Conservation (phyloP, 2,113 vertebrate species). For the Ellobius talpinus region DNA sequence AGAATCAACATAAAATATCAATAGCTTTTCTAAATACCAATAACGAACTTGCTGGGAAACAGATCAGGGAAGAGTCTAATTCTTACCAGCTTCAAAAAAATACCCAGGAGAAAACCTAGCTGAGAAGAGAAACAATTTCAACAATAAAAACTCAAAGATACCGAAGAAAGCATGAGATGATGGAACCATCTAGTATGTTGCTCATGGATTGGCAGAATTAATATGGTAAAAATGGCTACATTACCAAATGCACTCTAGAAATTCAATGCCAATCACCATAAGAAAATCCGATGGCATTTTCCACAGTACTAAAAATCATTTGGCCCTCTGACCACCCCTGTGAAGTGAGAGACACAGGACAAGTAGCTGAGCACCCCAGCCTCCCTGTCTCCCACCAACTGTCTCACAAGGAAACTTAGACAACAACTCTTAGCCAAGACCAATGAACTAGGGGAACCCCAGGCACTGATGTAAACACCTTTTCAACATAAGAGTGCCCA, state of each 20-base stretch:
- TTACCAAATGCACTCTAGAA: not conserved
- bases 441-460: too few species aligned
- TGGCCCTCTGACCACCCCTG: not conserved
- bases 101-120: not conserved
- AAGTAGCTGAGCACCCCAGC: not conserved
- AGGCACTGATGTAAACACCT: not conserved
- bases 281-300: not conserved
- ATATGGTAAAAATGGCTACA: not conserved
- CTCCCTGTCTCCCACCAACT: not conserved
- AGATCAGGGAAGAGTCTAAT: not conserved
- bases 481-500: too few species aligned
- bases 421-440: not conserved
- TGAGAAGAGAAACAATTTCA: not conserved
- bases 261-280: not conserved
- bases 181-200: not conserved
- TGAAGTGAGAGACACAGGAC: not conserved
- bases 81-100: not conserved
- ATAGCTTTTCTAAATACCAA: not conserved
- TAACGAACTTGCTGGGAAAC: not conserved
- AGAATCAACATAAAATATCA: not conserved
- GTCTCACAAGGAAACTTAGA: not conserved
- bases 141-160: not conserved
- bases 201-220: not conserved
- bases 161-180: not conserved
- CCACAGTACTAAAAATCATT: not conserved